Percentiles rank a stretch among this genome's conserved stretches.
phyloP scores from a whole-genome alignment of 2,888 invertebrate species.

The Deilephila elpenor region DNA sequence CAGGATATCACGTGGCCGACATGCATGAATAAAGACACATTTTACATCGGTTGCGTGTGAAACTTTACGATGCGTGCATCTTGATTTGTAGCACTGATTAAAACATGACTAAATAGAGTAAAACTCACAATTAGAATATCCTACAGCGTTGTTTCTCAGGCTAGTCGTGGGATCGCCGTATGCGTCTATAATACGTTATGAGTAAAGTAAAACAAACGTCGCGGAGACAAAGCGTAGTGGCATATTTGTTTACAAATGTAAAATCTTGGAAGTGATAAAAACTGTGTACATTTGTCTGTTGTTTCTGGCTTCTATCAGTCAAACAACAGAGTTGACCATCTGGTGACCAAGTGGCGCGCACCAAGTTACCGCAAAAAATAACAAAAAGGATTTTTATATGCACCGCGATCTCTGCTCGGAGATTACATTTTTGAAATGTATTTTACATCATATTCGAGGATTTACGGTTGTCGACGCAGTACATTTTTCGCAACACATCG shows the following conservation, averaged over 20 bases:
- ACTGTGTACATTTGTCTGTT: constrained; percentile 50
- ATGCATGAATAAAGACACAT: background rate
- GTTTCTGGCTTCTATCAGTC: constrained; percentile 53
- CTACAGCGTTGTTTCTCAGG: background rate
- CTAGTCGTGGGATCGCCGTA: background rate
- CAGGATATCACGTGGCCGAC: constrained; percentile 10
- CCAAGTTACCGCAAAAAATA: constrained; percentile 44
- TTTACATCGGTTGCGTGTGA: background rate
- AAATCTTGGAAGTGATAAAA: constrained; percentile 53
- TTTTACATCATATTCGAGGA: background rate
- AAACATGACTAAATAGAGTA: no score
- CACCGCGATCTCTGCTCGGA: background rate
- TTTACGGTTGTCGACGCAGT: background rate
- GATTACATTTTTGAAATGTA: constrained; percentile 2
- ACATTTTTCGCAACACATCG: background rate
- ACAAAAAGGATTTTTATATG: constrained; percentile 39
- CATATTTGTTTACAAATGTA: constrained; percentile 49
- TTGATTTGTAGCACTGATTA: no score
- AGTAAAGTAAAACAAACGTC: constrained; percentile 33
- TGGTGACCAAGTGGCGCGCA: constrained; percentile 72
- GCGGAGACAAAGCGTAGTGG: constrained; percentile 32
- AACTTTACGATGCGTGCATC: background rate
- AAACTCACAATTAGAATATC: no score
- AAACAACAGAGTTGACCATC: constrained; percentile 69
- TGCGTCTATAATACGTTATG: background rate